Evolutionary conservation across 2,113 vertebrate species (phyloP).

Genomic region (Myocastor coypus): DNA sequence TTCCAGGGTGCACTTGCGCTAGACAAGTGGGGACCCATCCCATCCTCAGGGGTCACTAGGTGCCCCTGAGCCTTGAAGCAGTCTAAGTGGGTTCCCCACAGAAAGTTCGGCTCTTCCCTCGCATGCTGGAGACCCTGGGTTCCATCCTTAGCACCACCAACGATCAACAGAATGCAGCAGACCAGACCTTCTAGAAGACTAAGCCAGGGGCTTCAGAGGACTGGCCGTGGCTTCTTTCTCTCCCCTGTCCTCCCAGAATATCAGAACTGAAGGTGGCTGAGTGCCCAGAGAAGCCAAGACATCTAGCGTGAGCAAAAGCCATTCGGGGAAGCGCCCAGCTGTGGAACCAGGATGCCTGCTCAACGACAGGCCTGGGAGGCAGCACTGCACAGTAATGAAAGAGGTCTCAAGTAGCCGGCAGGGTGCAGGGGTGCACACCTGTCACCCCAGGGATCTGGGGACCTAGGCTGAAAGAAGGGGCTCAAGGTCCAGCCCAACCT

Average conservation of each 20-base stretch:
- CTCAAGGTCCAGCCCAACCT: too few relatives aligned
- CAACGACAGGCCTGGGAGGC: not conserved
- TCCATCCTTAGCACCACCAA: not conserved
- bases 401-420: not conserved
- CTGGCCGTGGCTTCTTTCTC: not conserved
- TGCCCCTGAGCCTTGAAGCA: too few relatives aligned
- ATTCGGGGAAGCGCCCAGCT: not conserved
- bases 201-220: not conserved
- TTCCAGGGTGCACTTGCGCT: too few relatives aligned
- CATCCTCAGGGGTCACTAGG: too few relatives aligned
- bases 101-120: not conserved
- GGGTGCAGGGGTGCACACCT: not conserved
- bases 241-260: not conserved
- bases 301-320: not conserved
- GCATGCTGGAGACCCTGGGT: not conserved
- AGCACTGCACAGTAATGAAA: not conserved
- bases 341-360: not conserved
- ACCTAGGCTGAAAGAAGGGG: too few relatives aligned
- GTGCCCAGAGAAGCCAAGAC: conserved; percentile 15
- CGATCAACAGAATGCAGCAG: not conserved
- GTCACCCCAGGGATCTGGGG: not conserved
- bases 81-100: too few relatives aligned
- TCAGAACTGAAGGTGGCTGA: not conserved
- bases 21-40: too few relatives aligned
- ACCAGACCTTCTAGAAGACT: not conserved